Percentiles rank a stretch among this genome's conserved stretches.
Evolutionary conservation across 1,140 invertebrate species (phyloP).

Genomic region (Drosophila tropicalis): DNA sequence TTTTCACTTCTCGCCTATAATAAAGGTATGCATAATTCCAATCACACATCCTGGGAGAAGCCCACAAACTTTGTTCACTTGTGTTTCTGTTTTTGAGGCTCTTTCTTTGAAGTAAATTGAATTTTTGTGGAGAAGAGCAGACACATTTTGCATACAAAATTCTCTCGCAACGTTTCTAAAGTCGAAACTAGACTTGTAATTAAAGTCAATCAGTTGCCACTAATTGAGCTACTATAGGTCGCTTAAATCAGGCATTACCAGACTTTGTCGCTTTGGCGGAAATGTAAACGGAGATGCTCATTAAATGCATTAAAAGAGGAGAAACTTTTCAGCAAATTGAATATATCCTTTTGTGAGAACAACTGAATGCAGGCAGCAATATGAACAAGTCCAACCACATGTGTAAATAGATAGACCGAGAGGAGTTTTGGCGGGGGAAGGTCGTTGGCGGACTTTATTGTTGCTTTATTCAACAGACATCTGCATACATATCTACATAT

Average conservation of each 20-base stretch:
- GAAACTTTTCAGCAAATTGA: neutral
- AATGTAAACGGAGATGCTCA: neutral
- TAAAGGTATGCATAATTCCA: neutral
- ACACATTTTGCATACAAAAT: neutral
- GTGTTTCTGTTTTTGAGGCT: neutral
- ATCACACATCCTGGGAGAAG: neutral
- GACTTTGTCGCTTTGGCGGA: neutral
- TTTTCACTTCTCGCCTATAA: neutral
- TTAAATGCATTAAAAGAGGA: neutral
- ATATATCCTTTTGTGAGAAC: neutral
- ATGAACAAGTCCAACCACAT: neutral
- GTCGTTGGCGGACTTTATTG: neutral
- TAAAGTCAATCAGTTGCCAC: too few species aligned
- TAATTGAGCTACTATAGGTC: too few species aligned
- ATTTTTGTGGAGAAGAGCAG: conserved; percentile 5
- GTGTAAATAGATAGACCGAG: neutral
- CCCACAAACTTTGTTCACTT: neutral
- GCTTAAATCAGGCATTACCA: too few species aligned
- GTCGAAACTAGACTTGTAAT: too few species aligned
- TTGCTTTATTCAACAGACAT: neutral
- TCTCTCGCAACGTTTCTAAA: too few species aligned
- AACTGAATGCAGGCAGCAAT: neutral
- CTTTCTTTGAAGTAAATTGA: conserved; percentile 47
- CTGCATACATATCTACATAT: neutral
- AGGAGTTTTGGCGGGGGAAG: neutral